Evolutionary conservation across 2,888 invertebrate species (phyloP).

Genomic region (Barypeithes pellucidus): DNA sequence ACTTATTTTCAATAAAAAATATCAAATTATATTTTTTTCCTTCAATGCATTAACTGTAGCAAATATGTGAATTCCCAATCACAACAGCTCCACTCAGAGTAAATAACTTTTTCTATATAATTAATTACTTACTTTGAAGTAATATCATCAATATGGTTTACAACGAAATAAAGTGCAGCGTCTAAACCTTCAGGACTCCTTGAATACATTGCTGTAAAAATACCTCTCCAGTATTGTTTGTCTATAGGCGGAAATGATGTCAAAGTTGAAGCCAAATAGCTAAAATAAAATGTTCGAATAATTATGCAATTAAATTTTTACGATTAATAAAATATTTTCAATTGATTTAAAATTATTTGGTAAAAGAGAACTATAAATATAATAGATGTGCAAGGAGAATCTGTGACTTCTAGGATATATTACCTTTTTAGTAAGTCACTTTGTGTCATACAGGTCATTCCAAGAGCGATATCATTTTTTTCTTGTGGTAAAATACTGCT

Average conservation of each 20-base stretch:
- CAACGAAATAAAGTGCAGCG: slow-evolving; percentile 11
- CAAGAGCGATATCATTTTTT: slow-evolving; percentile 5
- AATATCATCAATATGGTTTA: slow-evolving; percentile 9
- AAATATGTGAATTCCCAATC: too few relatives aligned
- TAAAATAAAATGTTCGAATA: not conserved
- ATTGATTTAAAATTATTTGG: not conserved
- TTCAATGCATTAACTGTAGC: too few relatives aligned
- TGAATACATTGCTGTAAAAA: slow-evolving; percentile 12
- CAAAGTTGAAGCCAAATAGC: slow-evolving; percentile 11
- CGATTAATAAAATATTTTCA: not conserved
- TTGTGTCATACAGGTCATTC: slow-evolving; percentile 3
- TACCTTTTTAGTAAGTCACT: slow-evolving; percentile 25
- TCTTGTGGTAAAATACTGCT: slow-evolving; percentile 26
- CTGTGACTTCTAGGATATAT: not conserved
- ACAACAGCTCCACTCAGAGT: too few relatives aligned
- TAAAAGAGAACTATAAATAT: too few relatives aligned
- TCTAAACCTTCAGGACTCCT: not conserved
- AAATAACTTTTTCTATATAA: too few relatives aligned
- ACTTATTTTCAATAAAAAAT: too few relatives aligned
- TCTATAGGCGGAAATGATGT: slow-evolving; percentile 1
- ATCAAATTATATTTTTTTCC: too few relatives aligned
- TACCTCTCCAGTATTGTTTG: slow-evolving; percentile 1
- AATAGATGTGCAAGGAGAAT: too few relatives aligned
- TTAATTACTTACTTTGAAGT: slow-evolving; percentile 19
- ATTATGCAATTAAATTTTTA: not conserved